Percentiles rank a stretch among this genome's conserved stretches.
phyloP scores from a whole-genome alignment of 2,113 vertebrate genomes.

The Apteryx mantelli region DNA sequence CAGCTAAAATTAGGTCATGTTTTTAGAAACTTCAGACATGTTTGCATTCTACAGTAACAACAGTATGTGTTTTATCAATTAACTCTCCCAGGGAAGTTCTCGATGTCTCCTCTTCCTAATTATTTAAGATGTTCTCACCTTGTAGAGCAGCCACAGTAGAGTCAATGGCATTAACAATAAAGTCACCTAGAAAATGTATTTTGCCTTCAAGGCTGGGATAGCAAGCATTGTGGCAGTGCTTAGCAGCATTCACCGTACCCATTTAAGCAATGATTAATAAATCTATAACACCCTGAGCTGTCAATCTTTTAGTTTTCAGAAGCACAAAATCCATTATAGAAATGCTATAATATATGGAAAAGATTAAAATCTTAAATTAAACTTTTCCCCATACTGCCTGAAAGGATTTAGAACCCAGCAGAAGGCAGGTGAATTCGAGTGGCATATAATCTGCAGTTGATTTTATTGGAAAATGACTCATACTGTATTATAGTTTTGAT shows the following conservation, averaged over 20 bases:
- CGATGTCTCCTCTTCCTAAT: neutral
- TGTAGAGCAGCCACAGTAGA: neutral
- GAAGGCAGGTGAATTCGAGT: conserved; percentile 68
- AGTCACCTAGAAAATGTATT: conserved; percentile 42
- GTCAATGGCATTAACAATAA: conserved; percentile 42
- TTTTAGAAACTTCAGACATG: neutral
- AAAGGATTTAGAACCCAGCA: conserved; percentile 77
- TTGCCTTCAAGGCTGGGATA: conserved; percentile 31
- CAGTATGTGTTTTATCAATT: neutral
- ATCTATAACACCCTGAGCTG: conserved; percentile 74
- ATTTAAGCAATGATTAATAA: conserved; percentile 78
- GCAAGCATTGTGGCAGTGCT: conserved; percentile 23
- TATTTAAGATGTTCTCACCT: conserved; percentile 1
- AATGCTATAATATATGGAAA: conserved; percentile 77
- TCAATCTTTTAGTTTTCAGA: conserved; percentile 78
- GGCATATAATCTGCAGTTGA: conserved; percentile 63
- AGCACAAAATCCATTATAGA: conserved; percentile 78
- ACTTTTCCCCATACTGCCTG: conserved; percentile 67
- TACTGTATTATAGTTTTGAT: conserved; percentile 70
- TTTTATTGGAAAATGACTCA: conserved; percentile 74
- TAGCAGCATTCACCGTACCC: conserved; percentile 22
- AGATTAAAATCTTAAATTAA: conserved; percentile 83
- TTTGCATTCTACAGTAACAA: neutral
- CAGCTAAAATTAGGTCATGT: fast-evolving
- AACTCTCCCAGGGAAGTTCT: neutral